Percentiles rank a stretch among this genome's conserved stretches.
These are phyloP conservation scores for Watsonalla cultraria DNA, from an alignment of 2,888 invertebrate species.

Conservation along the genomic window DNA sequence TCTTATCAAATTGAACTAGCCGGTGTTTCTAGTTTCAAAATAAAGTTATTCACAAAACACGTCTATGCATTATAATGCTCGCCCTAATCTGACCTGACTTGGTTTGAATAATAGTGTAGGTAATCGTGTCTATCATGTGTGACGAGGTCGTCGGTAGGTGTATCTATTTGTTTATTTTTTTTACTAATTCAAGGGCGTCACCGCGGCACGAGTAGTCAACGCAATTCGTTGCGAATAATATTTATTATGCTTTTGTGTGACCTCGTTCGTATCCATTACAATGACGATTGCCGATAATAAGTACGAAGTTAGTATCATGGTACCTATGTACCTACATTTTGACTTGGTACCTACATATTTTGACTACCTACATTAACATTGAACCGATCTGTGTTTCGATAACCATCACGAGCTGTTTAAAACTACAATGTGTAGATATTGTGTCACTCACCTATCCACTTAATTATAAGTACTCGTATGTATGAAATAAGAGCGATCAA, in stretches of 20 bases:
- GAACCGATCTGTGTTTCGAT: too few relatives aligned
- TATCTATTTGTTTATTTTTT: constrained; percentile 65
- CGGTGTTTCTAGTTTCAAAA: constrained; percentile 61
- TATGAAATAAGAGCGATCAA: too few relatives aligned
- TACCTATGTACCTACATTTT: too few relatives aligned
- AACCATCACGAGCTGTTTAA: too few relatives aligned
- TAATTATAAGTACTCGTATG: too few relatives aligned
- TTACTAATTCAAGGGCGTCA: constrained; percentile 67
- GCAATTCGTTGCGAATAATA: constrained; percentile 18
- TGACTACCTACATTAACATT: too few relatives aligned
- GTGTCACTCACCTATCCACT: too few relatives aligned
- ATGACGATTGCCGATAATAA: too few relatives aligned
- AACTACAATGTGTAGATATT: too few relatives aligned
- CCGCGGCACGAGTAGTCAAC: constrained; percentile 23
- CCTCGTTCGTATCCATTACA: constrained; percentile 3
- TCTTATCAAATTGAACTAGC: constrained; percentile 56
- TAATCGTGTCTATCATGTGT: constrained; percentile 59
- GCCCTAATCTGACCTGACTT: constrained; percentile 71
- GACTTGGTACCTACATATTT: too few relatives aligned
- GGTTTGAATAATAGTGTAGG: constrained; percentile 49
- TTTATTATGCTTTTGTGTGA: constrained; percentile 7
- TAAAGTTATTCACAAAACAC: constrained; percentile 58
- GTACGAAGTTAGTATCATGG: background rate
- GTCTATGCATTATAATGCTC: constrained; percentile 59
- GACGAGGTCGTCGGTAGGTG: constrained; percentile 62